Base-by-base conservation (phyloP, 2,888 invertebrate species). In the Acrocyrtus sp. region DNA sequence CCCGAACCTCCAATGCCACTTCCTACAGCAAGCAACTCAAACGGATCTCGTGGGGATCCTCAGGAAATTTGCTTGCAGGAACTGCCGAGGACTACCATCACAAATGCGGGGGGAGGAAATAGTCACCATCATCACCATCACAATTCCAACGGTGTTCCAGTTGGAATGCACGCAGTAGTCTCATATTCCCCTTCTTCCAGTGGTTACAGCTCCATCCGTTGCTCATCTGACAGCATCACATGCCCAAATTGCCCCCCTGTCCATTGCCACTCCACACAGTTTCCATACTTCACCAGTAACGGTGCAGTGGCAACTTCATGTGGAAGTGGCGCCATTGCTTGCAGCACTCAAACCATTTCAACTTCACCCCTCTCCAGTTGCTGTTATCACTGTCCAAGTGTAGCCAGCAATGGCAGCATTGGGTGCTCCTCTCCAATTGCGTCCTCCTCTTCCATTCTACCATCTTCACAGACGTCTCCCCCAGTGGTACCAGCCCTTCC, bases 161-260 rank as follows among this genome's bases (percentile, higher is more conserved):
- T 41, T 1, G 63, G 68, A 15, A 60, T 58, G 3, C 68, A 57
- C 27, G 73, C 75, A n/a, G 53, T 72, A 41, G 75, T 78, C 0
- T 72, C 76, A 0, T 76, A 79, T 48, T 78, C 78, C 15, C 81
- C 81, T 5, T 76, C 78, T 3, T 80, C 79, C 12, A 78, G 78
- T 72, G 81, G 81, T 17, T 81, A 81, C 73, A 76, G 77, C 39
- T 78, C 78, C 1, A 73, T 78, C 1, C 65, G 78, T 3, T 76
- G 76, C 34, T 80, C 79, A 8, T 74, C 78, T 6, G 80, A 80
- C 48, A 77, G 53, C 27, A 22, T 68, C 8, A 75, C 3, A 56
- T n/a, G n/a, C n/a, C n/a, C n/a, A n/a, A n/a, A n/a, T n/a, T 78
- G 24, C 56, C 77, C 39, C 21, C 53, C 48, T 39, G 68, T 63